Evolutionary conservation across 2,888 invertebrate species (phyloP), one percentile per base, ranked within the genome.

Genomic region (Cephus rjabovi): DNA sequence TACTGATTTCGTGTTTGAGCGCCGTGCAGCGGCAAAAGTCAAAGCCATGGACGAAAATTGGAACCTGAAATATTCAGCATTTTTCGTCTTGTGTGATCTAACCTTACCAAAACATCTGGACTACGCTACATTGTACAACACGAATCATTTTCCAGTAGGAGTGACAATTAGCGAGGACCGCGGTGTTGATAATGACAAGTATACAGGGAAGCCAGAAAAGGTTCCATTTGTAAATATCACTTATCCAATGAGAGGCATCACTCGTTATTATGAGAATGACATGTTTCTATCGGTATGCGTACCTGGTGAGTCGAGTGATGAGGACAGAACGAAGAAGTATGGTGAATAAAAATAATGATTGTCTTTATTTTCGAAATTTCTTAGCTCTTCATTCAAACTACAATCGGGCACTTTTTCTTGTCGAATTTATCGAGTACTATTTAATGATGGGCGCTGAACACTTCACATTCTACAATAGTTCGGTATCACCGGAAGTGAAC

Each of bases 381-480:
- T 56, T 91, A 71, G 92, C 93, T 0, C 74, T 93, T 56, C 93
- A 93, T 81, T 88, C 89, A 71, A 86, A 90, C 74, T 93, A 92
- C 84, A 87, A 90, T 77, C 86, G 92, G 79, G 92, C 91, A 1
- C 83, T 92, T 30, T 91, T 92, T n/a, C 79, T 93, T 34, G 91
- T 92, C 3, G 93, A 93, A 83, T 93, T 93, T 80, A 88, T 93
- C 68, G 93, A 93, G 82, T 90, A 93, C 82, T 92, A 93, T 80
- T 88, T 90, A 3, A 82, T 93, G 74, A 86, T 92, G 79, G 93
- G 93, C 0, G 92, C 90, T 23, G 87, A 86, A 1, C 92, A 92
- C 75, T 93, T 93, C 75, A 92, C 92, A 69, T 92, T 93, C 81
- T 93, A 93, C 83, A 90, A 92, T 35, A 86, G 91, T 81, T 90